Evolutionary conservation across 2,113 vertebrate species (phyloP), one percentile per base, ranked within the genome.

Genomic region (Leiothrix lutea): DNA sequence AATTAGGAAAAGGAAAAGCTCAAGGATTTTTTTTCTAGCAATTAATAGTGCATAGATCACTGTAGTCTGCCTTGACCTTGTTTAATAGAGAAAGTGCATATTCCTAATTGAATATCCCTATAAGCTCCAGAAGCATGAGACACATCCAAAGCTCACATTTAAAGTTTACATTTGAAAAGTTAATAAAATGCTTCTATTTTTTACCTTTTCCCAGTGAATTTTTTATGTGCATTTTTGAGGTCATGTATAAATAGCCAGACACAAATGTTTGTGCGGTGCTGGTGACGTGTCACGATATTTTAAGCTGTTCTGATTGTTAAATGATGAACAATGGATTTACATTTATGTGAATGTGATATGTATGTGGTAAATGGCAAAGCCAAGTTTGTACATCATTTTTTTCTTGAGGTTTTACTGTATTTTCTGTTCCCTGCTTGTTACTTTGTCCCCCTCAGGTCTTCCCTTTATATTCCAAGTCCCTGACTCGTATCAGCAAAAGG

Each of bases 191-290:
- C 40, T 81, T 74, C 60, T 91, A 33, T 78, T 78, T 95, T 96
- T 95, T 79, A 61, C 36, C 56, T 65, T 89, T 93, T 91, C 45
- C 10, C 33, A 47, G 35, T 87, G 70, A 58, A 70, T 87, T 91
- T 94, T 95, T 94, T 14, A 80, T 71, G 48, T 81, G 73, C 29
- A n/a, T 86, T 94, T 95, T 91, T 88, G 53, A 91, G 87, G 93
- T 81, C 28, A 29, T 58, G 17, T 69, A 82, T 92, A 95, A 82
- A 92, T 82, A 94, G 70, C 51, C 42, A 87, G 57, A 58, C 36
- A 58, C 35, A 80, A 83, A 73, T 82, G 44, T 82, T 94, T 86
- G 58, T 88, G 79, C 66, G 35, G 36, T 75, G 58, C 79, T 80
- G 25, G 28, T 72, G 60, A 19, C 8, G 0, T 88, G 45, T 58